A percentile compares a stretch with the other conserved stretches of the same genome.
These are phyloP conservation scores for Gonioctena quinquepunctata DNA, from an alignment of 1,140 invertebrate genomes.

Conservation along the genomic window DNA sequence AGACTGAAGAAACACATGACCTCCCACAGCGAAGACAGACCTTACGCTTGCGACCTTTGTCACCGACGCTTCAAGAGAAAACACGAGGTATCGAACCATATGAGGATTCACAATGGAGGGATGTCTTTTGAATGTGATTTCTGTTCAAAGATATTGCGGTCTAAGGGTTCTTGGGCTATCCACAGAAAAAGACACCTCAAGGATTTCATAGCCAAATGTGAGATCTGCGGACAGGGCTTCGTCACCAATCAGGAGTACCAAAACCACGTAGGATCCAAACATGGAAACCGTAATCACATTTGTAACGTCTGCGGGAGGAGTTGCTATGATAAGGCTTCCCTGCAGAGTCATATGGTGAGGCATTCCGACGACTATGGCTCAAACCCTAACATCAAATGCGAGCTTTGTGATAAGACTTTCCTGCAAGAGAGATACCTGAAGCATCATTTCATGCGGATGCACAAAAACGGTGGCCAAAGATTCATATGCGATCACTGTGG, in stretches of 20 bases:
- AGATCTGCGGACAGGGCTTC: conserved; percentile 43
- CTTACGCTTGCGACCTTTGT: conserved; percentile 71
- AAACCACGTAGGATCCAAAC: conserved; percentile 42
- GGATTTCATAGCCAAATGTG: conserved; percentile 52
- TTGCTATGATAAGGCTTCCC: conserved; percentile 42
- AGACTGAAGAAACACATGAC: conserved; percentile 69
- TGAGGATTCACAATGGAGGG: conserved; percentile 49
- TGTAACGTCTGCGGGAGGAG: conserved; percentile 44
- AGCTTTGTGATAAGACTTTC: conserved; percentile 56
- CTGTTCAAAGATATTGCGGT: conserved; percentile 65
- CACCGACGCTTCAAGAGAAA: conserved; percentile 61
- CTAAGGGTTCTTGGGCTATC: conserved; percentile 67
- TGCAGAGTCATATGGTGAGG: conserved; percentile 37
- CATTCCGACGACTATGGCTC: conserved; percentile 39
- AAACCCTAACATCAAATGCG: conserved; percentile 56
- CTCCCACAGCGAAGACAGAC: conserved; percentile 74
- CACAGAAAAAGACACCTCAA: conserved; percentile 66
- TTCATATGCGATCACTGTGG: conserved; percentile 45
- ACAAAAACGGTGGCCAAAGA: conserved; percentile 38
- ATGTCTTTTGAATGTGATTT: conserved; percentile 49
- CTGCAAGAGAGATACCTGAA: conserved; percentile 39
- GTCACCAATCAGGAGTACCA: conserved; percentile 45
- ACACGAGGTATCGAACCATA: conserved; percentile 56
- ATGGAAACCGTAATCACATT: conserved; percentile 39
- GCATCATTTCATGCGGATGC: conserved; percentile 38